A percentile compares a stretch with the other conserved stretches of the same genome.
These are phyloP conservation scores for Drosophila arawakana DNA, from an alignment of 1,140 invertebrate genomes.

Conservation along the genomic window DNA sequence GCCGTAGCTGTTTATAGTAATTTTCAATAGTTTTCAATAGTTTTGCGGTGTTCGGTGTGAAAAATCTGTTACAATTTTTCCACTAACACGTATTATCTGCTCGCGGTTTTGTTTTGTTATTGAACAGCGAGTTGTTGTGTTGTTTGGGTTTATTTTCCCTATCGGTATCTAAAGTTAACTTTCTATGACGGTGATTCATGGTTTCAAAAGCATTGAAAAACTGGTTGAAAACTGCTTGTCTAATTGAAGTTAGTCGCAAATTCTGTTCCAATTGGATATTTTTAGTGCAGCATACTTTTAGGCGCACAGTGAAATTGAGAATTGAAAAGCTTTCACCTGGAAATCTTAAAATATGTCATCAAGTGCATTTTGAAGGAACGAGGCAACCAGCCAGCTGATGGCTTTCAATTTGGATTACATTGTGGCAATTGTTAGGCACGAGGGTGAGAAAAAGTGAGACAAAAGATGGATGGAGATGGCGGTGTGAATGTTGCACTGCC, in stretches of 20 bases:
- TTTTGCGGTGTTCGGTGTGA: conserved; percentile 71
- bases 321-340: not conserved
- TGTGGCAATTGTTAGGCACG: not conserved
- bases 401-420: conserved; percentile 14
- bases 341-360: conserved; percentile 12
- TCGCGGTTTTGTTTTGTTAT: conserved; percentile 2
- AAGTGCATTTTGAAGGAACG: not conserved
- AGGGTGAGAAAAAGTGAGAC: not conserved
- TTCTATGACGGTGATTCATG: conserved; percentile 1
- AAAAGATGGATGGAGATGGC: not conserved
- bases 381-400: conserved; percentile 1
- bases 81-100: conserved; percentile 5
- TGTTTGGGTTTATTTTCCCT: conserved; percentile 11
- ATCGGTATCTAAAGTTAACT: conserved; percentile 1
- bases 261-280: not conserved
- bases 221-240: not conserved
- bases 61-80: conserved; percentile 67
- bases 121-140: not conserved
- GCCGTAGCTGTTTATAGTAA: conserved; percentile 70
- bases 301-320: too few relatives aligned
- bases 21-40: conserved; percentile 76
- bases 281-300: too few relatives aligned
- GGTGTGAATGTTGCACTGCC: not conserved
- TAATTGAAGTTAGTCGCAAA: not conserved
- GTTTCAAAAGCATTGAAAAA: not conserved